Base-by-base conservation (phyloP, 2,797 vertebrate genomes). In the Lithobates pipiens region DNA sequence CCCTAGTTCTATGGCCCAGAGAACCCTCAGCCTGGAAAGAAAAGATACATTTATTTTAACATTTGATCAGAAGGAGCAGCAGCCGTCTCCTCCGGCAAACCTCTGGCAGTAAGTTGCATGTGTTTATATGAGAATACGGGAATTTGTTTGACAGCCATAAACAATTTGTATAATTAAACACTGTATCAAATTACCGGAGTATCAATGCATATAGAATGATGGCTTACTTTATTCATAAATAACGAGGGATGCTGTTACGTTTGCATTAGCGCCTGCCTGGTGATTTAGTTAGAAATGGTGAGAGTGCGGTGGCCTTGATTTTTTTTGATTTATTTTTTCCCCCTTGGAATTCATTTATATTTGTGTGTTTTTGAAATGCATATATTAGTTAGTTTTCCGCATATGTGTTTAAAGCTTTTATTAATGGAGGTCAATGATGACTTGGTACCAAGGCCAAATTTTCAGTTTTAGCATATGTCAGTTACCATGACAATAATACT, bases 161-260 rank as follows among this genome's bases (percentile, higher is more conserved):
- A 81, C n/a, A 81, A 69, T 81, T 36, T 71, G 32, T 74, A 34
- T 83, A 75, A 83, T 83, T 75, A 75, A 65, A 75, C 81, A 67
- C 39, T 44, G 69, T 63, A 75, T 32, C 61, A 68, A 42, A 23
- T 75, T 83, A 67, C 23, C 8, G 4, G 39, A 21, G 61, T 75
- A 67, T 50, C 34, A 42, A 21, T 75, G 72, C 61, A 75, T 68
- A 50, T 46, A 44, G 54, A 50, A 5, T 71, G 69, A 84, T 77
- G 72, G 80, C 54, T 39, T 68, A 73, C 44, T 76, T 46, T 8
- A 39, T 69, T 83, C 46, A 65, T 61, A 63, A 42, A 61, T 44
- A 65, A 15, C 13, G 36, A 73, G 57, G 21, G 36, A 36, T 57
- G 29, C n/a, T 71, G 54, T 70, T 29, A 70, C 69, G 16, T 54